These are phyloP conservation scores for Seison nebaliae DNA, from an alignment of 1,140 invertebrate genomes.

Conservation along the genomic window DNA sequence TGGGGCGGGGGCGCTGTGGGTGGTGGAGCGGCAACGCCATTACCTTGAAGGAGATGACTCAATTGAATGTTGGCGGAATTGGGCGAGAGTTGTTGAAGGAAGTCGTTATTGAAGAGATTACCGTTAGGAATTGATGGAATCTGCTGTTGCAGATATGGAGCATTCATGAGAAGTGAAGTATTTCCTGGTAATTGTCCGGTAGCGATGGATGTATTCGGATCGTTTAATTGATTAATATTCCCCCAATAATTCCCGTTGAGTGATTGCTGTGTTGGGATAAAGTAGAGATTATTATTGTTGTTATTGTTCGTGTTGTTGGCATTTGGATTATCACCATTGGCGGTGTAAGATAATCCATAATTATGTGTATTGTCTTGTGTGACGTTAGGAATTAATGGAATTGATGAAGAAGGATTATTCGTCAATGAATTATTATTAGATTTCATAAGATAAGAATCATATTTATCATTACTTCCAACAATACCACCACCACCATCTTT, in stretches of 20 bases:
- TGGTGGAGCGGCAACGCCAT: neutral
- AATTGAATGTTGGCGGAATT: neutral
- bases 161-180: constrained; percentile 1
- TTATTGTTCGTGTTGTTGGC: neutral
- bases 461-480: neutral
- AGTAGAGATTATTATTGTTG: neutral
- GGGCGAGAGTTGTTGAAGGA: constrained; percentile 1
- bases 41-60: neutral
- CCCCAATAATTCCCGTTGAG: neutral
- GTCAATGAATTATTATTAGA: no score
- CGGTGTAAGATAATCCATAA: constrained; percentile 4
- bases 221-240: neutral
- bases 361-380: neutral
- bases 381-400: neutral
- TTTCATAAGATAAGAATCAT: no score
- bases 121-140: neutral
- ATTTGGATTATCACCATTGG: neutral
- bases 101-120: neutral
- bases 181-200: neutral
- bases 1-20: constrained; percentile 3
- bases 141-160: neutral
- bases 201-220: neutral
- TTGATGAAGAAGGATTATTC: no score
- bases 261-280: neutral
- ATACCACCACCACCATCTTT: neutral